Evolutionary conservation across 1,140 invertebrate genomes (phyloP).

Genomic region (Ephestia elutella): DNA sequence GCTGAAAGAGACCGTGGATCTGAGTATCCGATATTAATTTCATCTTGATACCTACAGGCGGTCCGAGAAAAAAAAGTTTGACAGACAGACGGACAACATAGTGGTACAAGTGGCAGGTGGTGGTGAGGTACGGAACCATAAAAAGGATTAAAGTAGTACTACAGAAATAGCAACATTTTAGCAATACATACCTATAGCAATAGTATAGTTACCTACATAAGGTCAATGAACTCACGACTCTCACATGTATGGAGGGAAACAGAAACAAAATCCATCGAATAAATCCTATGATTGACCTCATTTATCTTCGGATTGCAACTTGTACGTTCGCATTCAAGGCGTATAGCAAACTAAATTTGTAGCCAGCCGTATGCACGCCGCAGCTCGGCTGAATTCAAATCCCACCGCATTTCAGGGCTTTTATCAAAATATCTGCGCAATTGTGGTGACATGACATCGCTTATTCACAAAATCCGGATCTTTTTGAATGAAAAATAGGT

Average conservation of each 20-base stretch:
- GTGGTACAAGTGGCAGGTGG: too few species aligned
- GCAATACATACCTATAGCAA: too few species aligned
- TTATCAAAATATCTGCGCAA: constrained; percentile 1
- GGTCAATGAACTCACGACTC: too few species aligned
- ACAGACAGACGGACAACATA: too few species aligned
- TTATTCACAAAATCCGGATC: not conserved
- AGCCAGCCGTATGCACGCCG: not conserved
- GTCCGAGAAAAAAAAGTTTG: too few species aligned
- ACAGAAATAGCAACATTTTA: too few species aligned
- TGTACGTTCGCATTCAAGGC: not conserved
- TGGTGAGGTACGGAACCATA: too few species aligned
- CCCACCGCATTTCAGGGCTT: not conserved
- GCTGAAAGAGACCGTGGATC: too few species aligned
- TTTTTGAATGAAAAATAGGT: not conserved
- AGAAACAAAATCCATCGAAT: not conserved
- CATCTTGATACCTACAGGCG: too few species aligned
- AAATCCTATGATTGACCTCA: constrained; percentile 1
- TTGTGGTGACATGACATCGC: not conserved
- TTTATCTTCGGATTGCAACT: constrained; percentile 4
- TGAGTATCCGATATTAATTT: too few species aligned
- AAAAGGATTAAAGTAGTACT: too few species aligned
- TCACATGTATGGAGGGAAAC: not conserved
- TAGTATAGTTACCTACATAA: too few species aligned
- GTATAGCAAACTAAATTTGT: constrained; percentile 2
- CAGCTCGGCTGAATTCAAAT: not conserved